Base-by-base conservation (phyloP, 2,113 vertebrate genomes). In the human region DNA sequence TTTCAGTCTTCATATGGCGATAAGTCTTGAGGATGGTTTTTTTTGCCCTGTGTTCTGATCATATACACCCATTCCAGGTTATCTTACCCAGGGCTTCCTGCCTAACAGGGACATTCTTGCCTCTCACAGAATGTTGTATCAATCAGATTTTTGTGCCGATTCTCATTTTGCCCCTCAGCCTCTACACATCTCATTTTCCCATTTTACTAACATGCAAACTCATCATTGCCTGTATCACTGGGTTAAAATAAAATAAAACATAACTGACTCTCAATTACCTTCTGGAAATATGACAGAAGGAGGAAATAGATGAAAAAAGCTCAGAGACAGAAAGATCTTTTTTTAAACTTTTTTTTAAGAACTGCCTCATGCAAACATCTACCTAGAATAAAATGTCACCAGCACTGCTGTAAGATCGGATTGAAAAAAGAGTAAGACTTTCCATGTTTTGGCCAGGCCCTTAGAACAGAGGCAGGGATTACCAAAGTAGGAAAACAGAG, bases 41-140 rank as follows among this genome's bases (percentile, higher is more conserved):
- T 11, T 30, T 20, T 18, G 64, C 1, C 16, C 61, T 6, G 0
- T 22, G 32, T 61, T 84, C 40, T 50, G 32, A 68, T 38, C 72
- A 32, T 1, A 52, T 11, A 5, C 9, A 13, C 10, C n/a, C 48
- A 13, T 11, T n/a, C 55, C n/a, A 25, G 7, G 50, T 38, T n/a
- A 43, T 23, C 72, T 22, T 13, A 8, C 25, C 30, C 6, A 27
- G 66, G 30, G 8, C 2, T 32, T 73, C 50, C 66, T 17, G 5
- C 81, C 27, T 16, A 20, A 22, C 17, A 10, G 40, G 8, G 13
- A 11, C 1, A 1, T 0, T 0, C 12, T 20, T 17, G 27, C 30
- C 35, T 23, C 6, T 72, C 2, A 40, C 13, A 7, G 20, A 27
- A 48, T 17, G 0, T 45, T 0, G 17, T 1, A 3, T 27, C 6